Evolutionary conservation across 2,888 invertebrate genomes (phyloP), one percentile per base, ranked within the genome.

Genomic region (Nymphalis urticae): DNA sequence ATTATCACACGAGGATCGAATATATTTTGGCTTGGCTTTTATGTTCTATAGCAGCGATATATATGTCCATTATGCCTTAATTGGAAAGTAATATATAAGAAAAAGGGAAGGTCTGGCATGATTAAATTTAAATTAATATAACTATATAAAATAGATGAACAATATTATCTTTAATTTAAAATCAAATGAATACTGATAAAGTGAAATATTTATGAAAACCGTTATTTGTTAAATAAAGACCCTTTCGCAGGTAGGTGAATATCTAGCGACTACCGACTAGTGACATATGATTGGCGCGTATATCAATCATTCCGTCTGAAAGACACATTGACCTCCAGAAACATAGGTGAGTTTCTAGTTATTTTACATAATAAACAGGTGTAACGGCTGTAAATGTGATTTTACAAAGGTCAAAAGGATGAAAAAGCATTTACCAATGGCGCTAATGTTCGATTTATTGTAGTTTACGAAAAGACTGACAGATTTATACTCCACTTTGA

Each of bases 311-410:
- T 65, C 75, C 77, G 75, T 76, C 75, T 76, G 80, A 77, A 78
- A 80, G 80, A 79, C 79, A 78, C 80, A 76, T 76, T 83, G 90
- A 89, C 89, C 90, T 89, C 87, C 82, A 89, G 89, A 88, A 81
- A 75, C 77, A 78, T 86, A 89, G 89, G 88, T 89, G 85, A 83
- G 81, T 82, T 81, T 72, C 79, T 77, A 75, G 77, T 73, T 77
- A 79, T 80, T 80, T 81, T 80, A 79, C 74, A 81, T 77, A 76
- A 79, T 76, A 75, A 75, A 75, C 66, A 73, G 69, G 75, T 74
- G 73, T 73, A 74, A 79, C 75, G 50, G 56, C 56, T 75, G 77
- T 84, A 83, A 86, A 86, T 85, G 81, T 77, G 79, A 75, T 80
- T 79, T 82, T 83, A 82, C 80, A 58, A 79, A 80, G 78, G 81